A percentile compares a stretch with the other conserved stretches of the same genome.
Evolutionary conservation across 2,888 invertebrate genomes (phyloP).

Genomic region (Synanthedon andrenaeformis): DNA sequence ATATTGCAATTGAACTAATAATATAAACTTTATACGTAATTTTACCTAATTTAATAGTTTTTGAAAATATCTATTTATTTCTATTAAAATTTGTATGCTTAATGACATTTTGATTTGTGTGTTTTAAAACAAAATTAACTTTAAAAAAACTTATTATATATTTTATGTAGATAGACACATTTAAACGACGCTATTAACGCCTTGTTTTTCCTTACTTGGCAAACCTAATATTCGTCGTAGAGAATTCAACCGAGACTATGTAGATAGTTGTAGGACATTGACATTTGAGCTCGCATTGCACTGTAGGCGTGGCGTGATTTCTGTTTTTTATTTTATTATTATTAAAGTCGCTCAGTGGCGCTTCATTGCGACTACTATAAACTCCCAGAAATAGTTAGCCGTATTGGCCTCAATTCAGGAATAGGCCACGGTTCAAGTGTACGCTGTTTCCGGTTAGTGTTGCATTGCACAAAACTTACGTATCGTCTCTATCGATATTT

Average conservation of each 20-base stretch:
- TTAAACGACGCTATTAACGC: background rate
- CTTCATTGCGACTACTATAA: background rate
- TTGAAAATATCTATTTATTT: no score
- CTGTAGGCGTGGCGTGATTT: background rate
- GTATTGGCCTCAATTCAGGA: constrained; percentile 49
- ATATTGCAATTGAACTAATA: no score
- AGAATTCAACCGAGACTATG: background rate
- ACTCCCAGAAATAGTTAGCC: background rate
- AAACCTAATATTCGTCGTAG: background rate
- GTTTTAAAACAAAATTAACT: no score
- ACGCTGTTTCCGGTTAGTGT: constrained; percentile 35
- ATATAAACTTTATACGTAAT: no score
- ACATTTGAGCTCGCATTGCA: background rate
- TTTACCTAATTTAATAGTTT: no score
- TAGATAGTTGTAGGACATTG: background rate
- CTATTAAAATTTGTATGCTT: no score
- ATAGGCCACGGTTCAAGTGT: constrained; percentile 57
- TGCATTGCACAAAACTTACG: no score
- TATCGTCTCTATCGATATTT: no score
- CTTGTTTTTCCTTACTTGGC: background rate
- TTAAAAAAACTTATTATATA: no score
- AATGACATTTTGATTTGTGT: no score
- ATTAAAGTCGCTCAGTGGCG: background rate
- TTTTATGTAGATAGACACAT: background rate
- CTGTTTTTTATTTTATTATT: background rate